Evolutionary conservation across 2,113 vertebrate genomes (phyloP).

Genomic region (Callaeas wilsoni): DNA sequence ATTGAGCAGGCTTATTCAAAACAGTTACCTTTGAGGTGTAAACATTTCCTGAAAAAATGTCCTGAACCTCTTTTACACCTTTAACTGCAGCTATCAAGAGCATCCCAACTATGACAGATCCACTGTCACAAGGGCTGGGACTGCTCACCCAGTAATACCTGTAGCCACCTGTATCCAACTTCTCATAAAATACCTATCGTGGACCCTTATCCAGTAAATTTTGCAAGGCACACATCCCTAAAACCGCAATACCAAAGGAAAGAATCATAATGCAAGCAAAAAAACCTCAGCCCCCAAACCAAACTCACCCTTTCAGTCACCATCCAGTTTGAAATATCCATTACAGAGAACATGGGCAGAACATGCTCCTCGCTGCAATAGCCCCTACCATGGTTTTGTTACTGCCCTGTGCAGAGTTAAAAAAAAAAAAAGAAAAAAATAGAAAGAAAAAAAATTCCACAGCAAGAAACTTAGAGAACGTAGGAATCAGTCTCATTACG

Average conservation of each 20-base stretch:
- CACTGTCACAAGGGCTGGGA: background rate
- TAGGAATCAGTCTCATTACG: constrained; percentile 37
- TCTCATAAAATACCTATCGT: background rate
- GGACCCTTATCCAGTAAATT: background rate
- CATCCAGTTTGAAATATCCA: background rate
- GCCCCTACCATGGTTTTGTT: background rate
- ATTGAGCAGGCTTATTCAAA: background rate
- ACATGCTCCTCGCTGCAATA: background rate
- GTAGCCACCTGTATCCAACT: background rate
- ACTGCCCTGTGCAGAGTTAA: background rate
- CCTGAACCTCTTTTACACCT: background rate
- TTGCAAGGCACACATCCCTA: background rate
- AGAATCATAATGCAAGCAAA: background rate
- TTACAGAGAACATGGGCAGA: background rate
- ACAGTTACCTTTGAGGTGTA: background rate
- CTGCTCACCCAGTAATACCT: background rate
- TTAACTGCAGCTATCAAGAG: background rate
- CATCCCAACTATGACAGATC: background rate
- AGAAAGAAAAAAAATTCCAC: background rate
- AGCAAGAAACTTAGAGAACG: background rate
- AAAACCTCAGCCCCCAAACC: background rate
- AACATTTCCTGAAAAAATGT: background rate
- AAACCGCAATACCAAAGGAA: background rate
- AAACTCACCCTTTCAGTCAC: background rate
- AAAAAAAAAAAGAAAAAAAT: background rate